phyloP scores from a whole-genome alignment of 2,797 vertebrate genomes.

The Mareca penelope region DNA sequence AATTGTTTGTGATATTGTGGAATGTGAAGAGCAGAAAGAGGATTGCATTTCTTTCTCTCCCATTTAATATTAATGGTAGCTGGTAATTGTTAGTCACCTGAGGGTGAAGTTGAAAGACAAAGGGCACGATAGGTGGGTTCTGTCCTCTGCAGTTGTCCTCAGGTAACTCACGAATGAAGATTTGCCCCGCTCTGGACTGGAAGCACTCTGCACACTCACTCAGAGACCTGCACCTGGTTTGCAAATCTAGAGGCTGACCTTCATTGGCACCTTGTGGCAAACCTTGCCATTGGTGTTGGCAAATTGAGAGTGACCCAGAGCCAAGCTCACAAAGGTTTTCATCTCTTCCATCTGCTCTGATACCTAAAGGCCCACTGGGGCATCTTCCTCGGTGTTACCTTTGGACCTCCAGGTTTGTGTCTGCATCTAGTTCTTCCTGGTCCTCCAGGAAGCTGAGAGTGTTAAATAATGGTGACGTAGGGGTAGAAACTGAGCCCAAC shows the following conservation, averaged over 20 bases:
- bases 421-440: background rate
- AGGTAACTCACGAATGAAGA: background rate
- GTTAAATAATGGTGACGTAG: background rate
- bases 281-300: background rate
- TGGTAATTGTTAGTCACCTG: slow-evolving; percentile 66
- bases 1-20: slow-evolving; percentile 67
- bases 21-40: slow-evolving; percentile 58
- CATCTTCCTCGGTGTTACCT: background rate
- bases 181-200: background rate
- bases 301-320: background rate
- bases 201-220: background rate
- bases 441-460: background rate
- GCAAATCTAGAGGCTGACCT: background rate
- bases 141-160: background rate
- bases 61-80: slow-evolving; percentile 67
- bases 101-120: slow-evolving; percentile 65
- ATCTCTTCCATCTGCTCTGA: background rate
- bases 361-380: background rate
- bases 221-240: background rate
- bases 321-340: background rate
- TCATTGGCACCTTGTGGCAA: background rate
- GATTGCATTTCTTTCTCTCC: slow-evolving; percentile 62
- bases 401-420: background rate
- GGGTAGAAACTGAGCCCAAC: background rate
- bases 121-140: background rate